Percentiles rank a stretch among this genome's conserved stretches.
Conservation (phyloP, 2,888 invertebrate genomes). For the Sylvicola fuscatus region DNA sequence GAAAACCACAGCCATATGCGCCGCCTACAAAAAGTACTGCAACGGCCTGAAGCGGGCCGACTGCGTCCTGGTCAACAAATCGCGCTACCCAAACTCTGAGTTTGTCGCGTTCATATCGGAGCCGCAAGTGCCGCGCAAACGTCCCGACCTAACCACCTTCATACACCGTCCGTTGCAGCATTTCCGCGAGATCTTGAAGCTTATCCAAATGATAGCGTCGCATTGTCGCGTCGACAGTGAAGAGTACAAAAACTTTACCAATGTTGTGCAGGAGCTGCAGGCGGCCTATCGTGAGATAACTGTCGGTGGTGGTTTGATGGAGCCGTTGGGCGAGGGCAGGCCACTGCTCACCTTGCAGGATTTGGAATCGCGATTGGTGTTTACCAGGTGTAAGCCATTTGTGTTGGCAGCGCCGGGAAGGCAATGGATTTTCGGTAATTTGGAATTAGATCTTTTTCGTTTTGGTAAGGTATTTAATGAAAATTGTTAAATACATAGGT, state of each 20-base stretch:
- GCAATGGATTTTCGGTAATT: constrained; percentile 74
- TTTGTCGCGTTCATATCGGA: constrained; percentile 63
- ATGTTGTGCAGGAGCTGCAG: constrained; percentile 29
- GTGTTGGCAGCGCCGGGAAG: constrained; percentile 62
- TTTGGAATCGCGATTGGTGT: constrained; percentile 69
- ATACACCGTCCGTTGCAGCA: constrained; percentile 73
- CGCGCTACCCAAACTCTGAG: constrained; percentile 51
- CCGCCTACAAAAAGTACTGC: constrained; percentile 64
- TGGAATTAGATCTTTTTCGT: too few species aligned
- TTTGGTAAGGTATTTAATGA: too few species aligned
- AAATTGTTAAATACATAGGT: constrained; percentile 15
- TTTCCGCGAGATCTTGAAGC: constrained; percentile 40
- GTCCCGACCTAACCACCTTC: constrained; percentile 67
- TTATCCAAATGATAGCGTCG: constrained; percentile 31
- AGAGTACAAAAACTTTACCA: constrained; percentile 24
- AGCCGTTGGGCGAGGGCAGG: constrained; percentile 62
- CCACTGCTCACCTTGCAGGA: constrained; percentile 66
- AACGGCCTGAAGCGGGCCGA: constrained; percentile 69
- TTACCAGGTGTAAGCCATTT: constrained; percentile 81
- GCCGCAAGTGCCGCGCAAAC: constrained; percentile 58
- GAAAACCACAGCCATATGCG: constrained; percentile 51
- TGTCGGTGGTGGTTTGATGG: constrained; percentile 67
- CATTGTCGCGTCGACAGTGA: constrained; percentile 25
- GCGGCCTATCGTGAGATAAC: constrained; percentile 62
- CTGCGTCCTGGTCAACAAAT: constrained; percentile 56